phyloP scores from a whole-genome alignment of 1,140 invertebrate genomes.

The Cotesia vestalis region DNA sequence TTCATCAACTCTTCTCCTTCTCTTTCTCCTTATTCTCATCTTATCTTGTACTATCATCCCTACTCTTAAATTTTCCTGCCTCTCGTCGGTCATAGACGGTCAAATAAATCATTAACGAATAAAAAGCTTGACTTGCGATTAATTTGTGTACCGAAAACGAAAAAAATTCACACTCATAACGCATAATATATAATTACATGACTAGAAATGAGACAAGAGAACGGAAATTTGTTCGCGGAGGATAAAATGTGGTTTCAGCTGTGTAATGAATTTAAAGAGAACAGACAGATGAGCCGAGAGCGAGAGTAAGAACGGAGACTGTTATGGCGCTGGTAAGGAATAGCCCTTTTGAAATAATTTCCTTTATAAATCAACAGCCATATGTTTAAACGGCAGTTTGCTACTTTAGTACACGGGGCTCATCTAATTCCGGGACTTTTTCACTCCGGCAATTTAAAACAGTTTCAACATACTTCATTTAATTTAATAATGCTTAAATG shows the following conservation, averaged over 20 bases:
- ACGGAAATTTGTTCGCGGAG: conserved; percentile 16
- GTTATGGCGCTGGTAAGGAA: conserved; percentile 46
- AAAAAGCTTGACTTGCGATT: too few species aligned
- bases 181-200: background rate
- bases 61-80: conserved; percentile 17
- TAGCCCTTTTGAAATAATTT: conserved; percentile 54
- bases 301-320: background rate
- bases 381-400: conserved; percentile 46
- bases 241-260: conserved; percentile 30
- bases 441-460: conserved; percentile 3
- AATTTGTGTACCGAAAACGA: too few species aligned
- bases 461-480: background rate
- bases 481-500: too few species aligned
- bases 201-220: background rate
- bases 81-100: conserved; percentile 1
- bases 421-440: conserved; percentile 33
- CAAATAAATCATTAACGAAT: too few species aligned
- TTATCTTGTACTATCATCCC: background rate
- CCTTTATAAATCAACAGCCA: conserved; percentile 58
- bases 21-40: conserved; percentile 43
- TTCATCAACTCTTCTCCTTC: conserved; percentile 65
- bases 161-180: background rate
- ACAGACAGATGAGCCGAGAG: background rate
- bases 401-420: conserved; percentile 22
- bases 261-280: conserved; percentile 26